Evolutionary conservation across 1,140 invertebrate species (phyloP).

Genomic region (Meloidogyne exigua): DNA sequence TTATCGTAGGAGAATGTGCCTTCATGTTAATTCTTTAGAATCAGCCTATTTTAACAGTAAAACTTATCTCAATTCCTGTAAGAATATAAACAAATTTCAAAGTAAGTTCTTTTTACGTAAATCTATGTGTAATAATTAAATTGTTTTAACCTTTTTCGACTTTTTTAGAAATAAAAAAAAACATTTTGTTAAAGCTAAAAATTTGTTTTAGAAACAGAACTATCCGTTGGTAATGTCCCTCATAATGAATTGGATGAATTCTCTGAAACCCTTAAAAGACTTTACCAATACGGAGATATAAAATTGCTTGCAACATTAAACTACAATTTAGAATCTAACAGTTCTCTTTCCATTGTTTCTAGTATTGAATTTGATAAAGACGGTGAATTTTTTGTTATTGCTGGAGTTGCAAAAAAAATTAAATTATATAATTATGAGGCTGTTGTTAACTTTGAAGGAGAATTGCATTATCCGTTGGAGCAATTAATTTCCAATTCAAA

Average conservation of each 20-base stretch:
- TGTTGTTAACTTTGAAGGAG: conserved; percentile 74
- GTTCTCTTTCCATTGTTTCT: conserved; percentile 87
- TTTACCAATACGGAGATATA: conserved; percentile 79
- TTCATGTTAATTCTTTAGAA: conserved; percentile 42
- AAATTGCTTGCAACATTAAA: conserved; percentile 81
- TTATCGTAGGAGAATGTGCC: conserved; percentile 50
- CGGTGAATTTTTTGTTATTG: conserved; percentile 91
- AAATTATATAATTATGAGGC: conserved; percentile 85
- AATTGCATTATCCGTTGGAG: conserved; percentile 85
- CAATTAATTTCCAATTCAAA: conserved; percentile 92
- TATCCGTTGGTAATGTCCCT: conserved; percentile 14
- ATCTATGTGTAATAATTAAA: too few species aligned
- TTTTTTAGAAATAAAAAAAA: too few species aligned
- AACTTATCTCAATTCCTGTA: neutral
- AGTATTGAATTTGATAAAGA: conserved; percentile 92
- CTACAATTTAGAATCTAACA: conserved; percentile 83
- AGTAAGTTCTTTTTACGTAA: neutral
- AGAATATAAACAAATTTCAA: neutral
- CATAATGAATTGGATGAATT: conserved; percentile 75
- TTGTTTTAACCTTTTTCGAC: too few species aligned
- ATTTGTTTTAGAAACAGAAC: neutral
- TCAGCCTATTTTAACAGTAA: conserved; percentile 39
- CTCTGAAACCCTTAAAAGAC: conserved; percentile 81
- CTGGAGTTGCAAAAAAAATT: conserved; percentile 90
- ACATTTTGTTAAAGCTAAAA: conserved; percentile 1